Evolutionary conservation across 2,797 vertebrate species (phyloP).

Genomic region (Danionella dracula): DNA sequence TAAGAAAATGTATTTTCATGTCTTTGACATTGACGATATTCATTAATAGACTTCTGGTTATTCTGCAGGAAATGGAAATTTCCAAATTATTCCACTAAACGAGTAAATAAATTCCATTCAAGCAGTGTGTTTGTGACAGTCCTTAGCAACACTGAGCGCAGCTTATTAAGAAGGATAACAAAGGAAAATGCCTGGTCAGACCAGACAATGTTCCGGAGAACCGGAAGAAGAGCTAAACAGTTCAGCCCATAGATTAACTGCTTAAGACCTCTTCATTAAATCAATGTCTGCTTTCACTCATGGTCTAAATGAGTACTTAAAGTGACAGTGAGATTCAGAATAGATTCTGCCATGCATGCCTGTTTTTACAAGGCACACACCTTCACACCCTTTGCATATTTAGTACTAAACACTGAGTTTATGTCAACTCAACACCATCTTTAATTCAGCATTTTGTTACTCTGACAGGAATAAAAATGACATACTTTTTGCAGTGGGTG

Average conservation of each 20-base stretch:
- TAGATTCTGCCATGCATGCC: too few relatives aligned
- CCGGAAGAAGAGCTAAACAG: not conserved
- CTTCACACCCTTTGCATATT: too few relatives aligned
- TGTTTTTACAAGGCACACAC: not conserved
- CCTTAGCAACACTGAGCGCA: conserved; percentile 22
- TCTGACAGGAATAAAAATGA: too few relatives aligned
- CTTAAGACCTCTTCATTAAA: not conserved
- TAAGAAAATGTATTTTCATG: conserved; percentile 16
- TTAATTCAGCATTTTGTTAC: too few relatives aligned
- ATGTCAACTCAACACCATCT: too few relatives aligned
- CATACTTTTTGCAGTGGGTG: too few relatives aligned
- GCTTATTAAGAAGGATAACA: conserved; percentile 20
- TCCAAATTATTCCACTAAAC: conserved; percentile 41
- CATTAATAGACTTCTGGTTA: conserved; percentile 44
- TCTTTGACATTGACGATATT: conserved; percentile 44
- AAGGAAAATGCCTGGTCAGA: conserved; percentile 1
- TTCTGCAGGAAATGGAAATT: conserved; percentile 51
- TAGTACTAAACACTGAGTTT: too few relatives aligned
- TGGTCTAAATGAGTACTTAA: not conserved
- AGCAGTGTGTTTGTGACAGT: not conserved
- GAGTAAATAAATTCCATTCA: conserved; percentile 14
- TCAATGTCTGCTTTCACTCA: not conserved
- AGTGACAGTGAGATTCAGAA: too few relatives aligned
- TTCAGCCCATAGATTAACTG: conserved; percentile 1
- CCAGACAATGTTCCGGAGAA: not conserved